Evolutionary conservation across 1,140 invertebrate genomes (phyloP), one percentile per base, ranked within the genome.

Genomic region (Drosophila nannoptera): DNA sequence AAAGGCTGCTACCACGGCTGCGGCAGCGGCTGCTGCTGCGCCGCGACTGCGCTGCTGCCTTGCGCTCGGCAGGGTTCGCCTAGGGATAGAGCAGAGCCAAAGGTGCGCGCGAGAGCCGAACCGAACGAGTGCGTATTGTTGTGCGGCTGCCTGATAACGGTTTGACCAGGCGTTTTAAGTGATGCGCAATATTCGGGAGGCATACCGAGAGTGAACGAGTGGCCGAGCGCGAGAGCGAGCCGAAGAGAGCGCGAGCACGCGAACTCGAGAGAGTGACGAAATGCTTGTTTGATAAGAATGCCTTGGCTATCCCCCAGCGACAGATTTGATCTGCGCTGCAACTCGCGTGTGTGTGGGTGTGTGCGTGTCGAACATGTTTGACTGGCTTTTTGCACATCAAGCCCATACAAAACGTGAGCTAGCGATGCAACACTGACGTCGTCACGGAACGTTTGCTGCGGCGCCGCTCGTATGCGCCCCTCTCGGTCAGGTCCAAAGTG

Each of bases 131-230:
- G 33, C 4, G 36, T 61, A 36, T 50, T 54, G 38, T 42, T 73
- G 40, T 66, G 40, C 49, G 66, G n/a, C 14, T 16, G 46, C 55
- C 43, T 69, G 64, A 73, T 69, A 73, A 64, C 38, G 54, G 64
- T 69, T 61, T 62, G 38, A 61, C 45, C 64, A 56, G 50, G 11
- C 54, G 52, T 62, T 66, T 64, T 62, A 71, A 66, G 50, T 70
- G 73, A 84, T 84, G 73, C 80, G 76, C 80, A 84, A 71, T 77
- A 77, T 77, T 78, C 12, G 29, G n/a, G 49, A 50, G 42, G n/a
- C 35, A 61, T 3, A 22, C 22, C 22, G 22, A 36, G n/a, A 52
- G 16, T 33, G 33, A 59, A 12, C 11, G 54, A 35, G 22, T 22
- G 36, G 32, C 33, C 29, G 12, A 53, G 31, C 42, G 35, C 48